phyloP scores from a whole-genome alignment of 2,888 invertebrate species.

The Dolichomitus sp. region DNA sequence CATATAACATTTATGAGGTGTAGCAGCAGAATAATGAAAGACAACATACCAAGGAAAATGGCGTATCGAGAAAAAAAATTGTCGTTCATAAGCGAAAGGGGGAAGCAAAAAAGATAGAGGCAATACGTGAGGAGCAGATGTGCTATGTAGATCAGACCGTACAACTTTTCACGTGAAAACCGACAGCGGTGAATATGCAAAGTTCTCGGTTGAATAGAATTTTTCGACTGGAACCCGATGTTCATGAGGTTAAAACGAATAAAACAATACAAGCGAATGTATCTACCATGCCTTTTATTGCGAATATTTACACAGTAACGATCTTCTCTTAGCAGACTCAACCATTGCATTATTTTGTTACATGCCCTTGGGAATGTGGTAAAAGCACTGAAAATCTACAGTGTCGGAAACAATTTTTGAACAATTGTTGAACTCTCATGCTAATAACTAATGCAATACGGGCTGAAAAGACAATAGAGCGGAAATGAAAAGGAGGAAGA shows the following conservation, averaged over 20 bases:
- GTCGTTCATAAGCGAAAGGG: too few species aligned
- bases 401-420: neutral
- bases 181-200: neutral
- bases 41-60: neutral
- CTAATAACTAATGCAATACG: constrained; percentile 9
- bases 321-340: neutral
- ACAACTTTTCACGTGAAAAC: neutral
- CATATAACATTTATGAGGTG: neutral
- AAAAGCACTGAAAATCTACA: neutral
- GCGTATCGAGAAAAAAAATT: neutral
- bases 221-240: constrained; percentile 12
- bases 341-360: neutral
- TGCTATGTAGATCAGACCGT: neutral
- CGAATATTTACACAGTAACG: neutral
- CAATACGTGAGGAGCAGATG: neutral
- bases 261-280: neutral
- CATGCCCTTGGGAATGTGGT: neutral
- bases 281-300: neutral
- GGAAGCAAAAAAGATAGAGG: too few species aligned
- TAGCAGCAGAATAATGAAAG: neutral
- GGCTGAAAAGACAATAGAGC: neutral
- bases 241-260: constrained; percentile 9
- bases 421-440: neutral
- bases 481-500: neutral
- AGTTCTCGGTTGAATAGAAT: constrained; percentile 16